Percentiles rank a stretch among this genome's conserved stretches.
phyloP scores from a whole-genome alignment of 2,113 vertebrate genomes.

The Zosterops pallidus region DNA sequence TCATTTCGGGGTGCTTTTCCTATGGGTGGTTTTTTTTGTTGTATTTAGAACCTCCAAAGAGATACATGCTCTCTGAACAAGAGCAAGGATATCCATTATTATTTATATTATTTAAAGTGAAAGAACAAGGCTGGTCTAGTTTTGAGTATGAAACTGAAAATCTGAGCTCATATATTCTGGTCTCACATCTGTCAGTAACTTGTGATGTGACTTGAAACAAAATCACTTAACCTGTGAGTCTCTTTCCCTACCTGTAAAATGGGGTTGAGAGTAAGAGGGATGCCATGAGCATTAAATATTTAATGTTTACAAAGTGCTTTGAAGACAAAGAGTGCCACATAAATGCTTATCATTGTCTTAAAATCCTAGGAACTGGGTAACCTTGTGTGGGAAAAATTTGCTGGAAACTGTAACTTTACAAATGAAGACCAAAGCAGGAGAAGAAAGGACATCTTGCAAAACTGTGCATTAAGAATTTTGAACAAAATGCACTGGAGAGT shows the following conservation, averaged over 20 bases:
- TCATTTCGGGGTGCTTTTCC: background rate
- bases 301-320: constrained; percentile 54
- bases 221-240: constrained; percentile 57
- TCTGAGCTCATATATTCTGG: constrained; percentile 6
- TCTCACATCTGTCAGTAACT: constrained; percentile 22
- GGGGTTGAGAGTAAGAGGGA: constrained; percentile 12
- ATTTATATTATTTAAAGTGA: background rate
- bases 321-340: constrained; percentile 22
- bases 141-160: background rate
- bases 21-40: accelerated
- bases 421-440: background rate
- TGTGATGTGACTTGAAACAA: constrained; percentile 61
- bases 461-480: background rate
- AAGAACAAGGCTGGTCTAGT: background rate
- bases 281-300: constrained; percentile 51
- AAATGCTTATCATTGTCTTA: constrained; percentile 21
- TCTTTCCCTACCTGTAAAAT: constrained; percentile 40
- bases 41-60: background rate
- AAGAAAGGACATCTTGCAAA: background rate
- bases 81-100: background rate
- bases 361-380: background rate
- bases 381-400: background rate
- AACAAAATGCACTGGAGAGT: background rate
- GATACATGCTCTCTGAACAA: background rate
- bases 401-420: background rate